A percentile compares a stretch with the other conserved stretches of the same genome.
Evolutionary conservation across 1,140 invertebrate species (phyloP).

Genomic region (Pseudomyrmex concolor): DNA sequence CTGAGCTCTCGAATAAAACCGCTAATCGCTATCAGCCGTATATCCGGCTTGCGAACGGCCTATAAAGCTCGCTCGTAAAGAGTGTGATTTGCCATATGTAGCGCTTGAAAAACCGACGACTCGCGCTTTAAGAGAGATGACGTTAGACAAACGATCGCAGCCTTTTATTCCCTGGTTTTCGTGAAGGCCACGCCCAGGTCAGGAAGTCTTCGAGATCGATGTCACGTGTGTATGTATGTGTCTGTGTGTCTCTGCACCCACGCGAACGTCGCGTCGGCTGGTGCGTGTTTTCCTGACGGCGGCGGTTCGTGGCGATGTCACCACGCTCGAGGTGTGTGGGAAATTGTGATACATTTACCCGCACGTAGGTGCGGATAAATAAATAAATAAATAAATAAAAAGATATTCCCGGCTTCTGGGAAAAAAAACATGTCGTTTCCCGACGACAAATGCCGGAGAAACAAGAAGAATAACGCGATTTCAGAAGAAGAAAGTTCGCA

Average conservation of each 20-base stretch:
- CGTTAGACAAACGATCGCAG: conserved; percentile 38
- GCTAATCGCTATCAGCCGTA: conserved; percentile 8
- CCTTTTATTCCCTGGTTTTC: conserved; percentile 62
- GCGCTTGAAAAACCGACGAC: conserved; percentile 39
- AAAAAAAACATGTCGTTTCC: not conserved
- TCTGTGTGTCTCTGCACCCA: not conserved
- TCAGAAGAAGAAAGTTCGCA: no score
- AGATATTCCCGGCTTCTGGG: not conserved
- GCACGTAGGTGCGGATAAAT: not conserved
- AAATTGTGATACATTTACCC: not conserved
- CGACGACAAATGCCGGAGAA: no score
- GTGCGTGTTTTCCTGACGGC: not conserved
- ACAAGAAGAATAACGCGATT: no score
- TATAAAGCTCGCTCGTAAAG: conserved; percentile 29
- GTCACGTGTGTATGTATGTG: conserved; percentile 48
- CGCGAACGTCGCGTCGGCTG: conserved; percentile 11
- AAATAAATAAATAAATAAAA: not conserved
- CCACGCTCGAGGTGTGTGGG: not conserved
- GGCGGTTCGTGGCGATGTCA: conserved; percentile 1
- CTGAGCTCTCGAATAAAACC: not conserved
- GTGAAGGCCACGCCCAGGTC: conserved; percentile 64
- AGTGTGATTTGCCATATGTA: conserved; percentile 43
- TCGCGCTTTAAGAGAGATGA: conserved; percentile 30
- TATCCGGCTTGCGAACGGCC: not conserved
- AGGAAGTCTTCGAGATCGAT: conserved; percentile 72